Base-by-base conservation (phyloP, 2,888 invertebrate species). In the Cremastobaeus sp. region DNA sequence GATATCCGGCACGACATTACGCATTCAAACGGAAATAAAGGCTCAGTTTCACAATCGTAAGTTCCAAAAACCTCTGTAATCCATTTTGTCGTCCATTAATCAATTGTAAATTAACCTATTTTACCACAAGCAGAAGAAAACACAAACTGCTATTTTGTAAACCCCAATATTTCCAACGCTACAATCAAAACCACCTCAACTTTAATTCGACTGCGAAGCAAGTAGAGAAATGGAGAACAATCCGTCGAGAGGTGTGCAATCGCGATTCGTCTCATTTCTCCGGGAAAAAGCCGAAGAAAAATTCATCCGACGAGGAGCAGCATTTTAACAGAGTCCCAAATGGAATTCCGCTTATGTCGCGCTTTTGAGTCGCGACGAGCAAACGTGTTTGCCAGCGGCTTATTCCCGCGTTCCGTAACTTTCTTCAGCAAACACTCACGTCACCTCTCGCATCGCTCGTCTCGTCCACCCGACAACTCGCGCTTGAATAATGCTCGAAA, bases 331-430 rank as follows among this genome's bases (percentile, higher is more conserved):
- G 65, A 72, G 59, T 65, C 77, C 75, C 76, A 68, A 79, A 77
- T 76, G 68, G 72, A 78, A 79, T 81, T 78, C 74, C 76, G 77
- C 78, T 78, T 77, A 73, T 77, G 78, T 76, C 78, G 74, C 77
- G 75, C 60, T 82, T 82, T 79, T 77, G 65, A 48, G 55, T 25
- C 52, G 71, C 70, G 47, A 70, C 69, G 70, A 75, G 77, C 64
- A 60, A 78, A 77, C 76, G 76, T 79, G 77, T 81, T 82, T 79
- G 79, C 77, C 77, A 66, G 78, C 72, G 65, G 66, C 72, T 72
- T 66, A 72, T 72, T 72, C 65, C 45, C 65, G 71, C 71, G 59
- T 65, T 41, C 54, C 65, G 54, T 60, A 60, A 72, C 66, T 72
- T 72, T 72, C 72, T 72, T 66, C 34, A 47, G 72, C 72, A 72